These are phyloP conservation scores for Odontamblyopus rebecca DNA, from an alignment of 2,797 vertebrate species.

Conservation along the genomic window DNA sequence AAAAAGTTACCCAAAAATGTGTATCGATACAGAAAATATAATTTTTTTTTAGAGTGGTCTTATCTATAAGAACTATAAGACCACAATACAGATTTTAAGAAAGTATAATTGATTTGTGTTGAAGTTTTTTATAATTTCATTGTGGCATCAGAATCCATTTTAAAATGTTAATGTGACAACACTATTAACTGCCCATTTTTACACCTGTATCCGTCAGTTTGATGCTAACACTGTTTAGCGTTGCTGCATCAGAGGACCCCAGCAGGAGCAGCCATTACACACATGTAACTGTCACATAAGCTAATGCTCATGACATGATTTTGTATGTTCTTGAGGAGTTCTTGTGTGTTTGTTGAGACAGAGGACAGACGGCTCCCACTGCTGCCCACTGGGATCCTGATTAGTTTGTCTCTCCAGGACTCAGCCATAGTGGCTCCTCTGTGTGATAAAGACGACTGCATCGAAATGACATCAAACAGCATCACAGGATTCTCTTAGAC, in stretches of 20 bases:
- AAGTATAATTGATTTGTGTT: too few relatives aligned
- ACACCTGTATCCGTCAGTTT: not conserved
- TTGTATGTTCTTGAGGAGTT: not conserved
- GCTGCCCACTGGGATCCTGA: conserved; percentile 60
- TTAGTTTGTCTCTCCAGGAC: conserved; percentile 68
- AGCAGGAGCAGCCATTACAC: conserved; percentile 25
- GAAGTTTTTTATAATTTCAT: too few relatives aligned
- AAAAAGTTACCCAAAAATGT: too few relatives aligned
- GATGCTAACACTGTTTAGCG: conserved; percentile 27
- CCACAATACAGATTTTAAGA: too few relatives aligned
- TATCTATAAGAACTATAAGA: too few relatives aligned
- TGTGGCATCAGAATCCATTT: not conserved
- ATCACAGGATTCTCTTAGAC: not conserved
- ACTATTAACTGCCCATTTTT: not conserved
- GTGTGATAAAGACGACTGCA: conserved; percentile 1
- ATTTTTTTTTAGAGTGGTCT: too few relatives aligned
- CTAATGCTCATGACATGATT: conserved; percentile 35
- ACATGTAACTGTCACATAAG: conserved; percentile 25
- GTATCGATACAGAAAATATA: too few relatives aligned
- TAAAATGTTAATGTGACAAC: not conserved
- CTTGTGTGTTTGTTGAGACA: conserved; percentile 17
- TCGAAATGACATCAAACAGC: not conserved
- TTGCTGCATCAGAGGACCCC: conserved; percentile 23
- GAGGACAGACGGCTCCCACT: conserved; percentile 48
- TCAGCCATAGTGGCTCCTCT: conserved; percentile 58